Base-by-base conservation (phyloP, 37 sponge, comb jelly and placozoan species). In the Halisarca cf. caerulea region DNA sequence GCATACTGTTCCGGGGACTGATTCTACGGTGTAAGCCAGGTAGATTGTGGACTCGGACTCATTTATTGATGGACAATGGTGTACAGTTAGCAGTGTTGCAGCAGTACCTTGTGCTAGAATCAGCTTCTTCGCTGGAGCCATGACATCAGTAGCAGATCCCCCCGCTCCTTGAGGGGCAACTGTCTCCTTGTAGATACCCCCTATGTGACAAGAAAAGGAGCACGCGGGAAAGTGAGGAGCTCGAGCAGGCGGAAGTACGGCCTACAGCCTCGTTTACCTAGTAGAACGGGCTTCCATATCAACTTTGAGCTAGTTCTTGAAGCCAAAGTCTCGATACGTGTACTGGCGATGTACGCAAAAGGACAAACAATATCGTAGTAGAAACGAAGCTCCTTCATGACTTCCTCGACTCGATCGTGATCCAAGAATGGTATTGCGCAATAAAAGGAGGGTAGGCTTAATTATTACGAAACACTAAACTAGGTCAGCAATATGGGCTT, bases 281-380 rank as follows among this genome's bases (percentile, higher is more conserved):
- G 87, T 1, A 96, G 88, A 20, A 96, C 97, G 17, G 97, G 97
- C 44, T 68, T 90, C 97, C 97, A 96, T 8, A 68, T 58, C 1
- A 96, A 72, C 15, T 32, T 59, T 0, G 83, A 94, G 5, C 86
- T 83, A 20, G 81, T 44, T 74, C 92, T 86, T 53, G 28, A 21
- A 5, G 84, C 86, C 58, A 94, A 0, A 0, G 51, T 37, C 40
- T 91, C 92, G 25, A 96, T 80, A n/a, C 87, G 71, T 0, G 84
- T 69, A 54, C 94, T 96, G 18, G 97, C 94, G 55, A 88, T 88
- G 84, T 94, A 96, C 4, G 97, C 97, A 45, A 93, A 96, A 3
- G 97, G 97, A 70, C 97, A 96, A 32, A 96, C 97, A n/a, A 96
- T 78, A 41, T 96, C 97, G 82, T 94, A 96, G 80, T 94, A 96